These are phyloP conservation scores for Phasianus colchicus DNA, from an alignment of 2,113 vertebrate species.

Conservation along the genomic window DNA sequence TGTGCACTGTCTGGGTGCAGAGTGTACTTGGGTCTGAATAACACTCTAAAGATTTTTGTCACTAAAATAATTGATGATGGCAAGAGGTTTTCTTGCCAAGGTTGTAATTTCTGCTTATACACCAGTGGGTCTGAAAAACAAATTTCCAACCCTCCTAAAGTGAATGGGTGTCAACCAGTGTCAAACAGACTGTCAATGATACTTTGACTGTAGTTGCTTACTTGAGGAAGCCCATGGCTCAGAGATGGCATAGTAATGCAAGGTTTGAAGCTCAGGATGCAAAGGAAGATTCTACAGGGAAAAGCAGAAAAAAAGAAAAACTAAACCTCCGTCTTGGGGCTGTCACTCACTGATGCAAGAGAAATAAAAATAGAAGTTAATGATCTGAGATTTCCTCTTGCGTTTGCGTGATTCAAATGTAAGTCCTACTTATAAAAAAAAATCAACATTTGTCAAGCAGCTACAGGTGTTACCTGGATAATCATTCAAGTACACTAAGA, in stretches of 20 bases:
- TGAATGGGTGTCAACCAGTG: neutral
- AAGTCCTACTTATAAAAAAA: neutral
- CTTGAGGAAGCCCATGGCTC: neutral
- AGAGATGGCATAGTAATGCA: fast-evolving
- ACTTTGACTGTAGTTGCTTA: neutral
- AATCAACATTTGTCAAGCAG: neutral
- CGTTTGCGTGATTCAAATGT: neutral
- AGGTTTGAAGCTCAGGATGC: neutral
- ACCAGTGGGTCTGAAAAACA: neutral
- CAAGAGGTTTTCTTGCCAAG: slow-evolving; percentile 48
- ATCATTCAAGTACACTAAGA: neutral
- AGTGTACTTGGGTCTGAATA: slow-evolving; percentile 14
- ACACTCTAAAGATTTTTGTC: slow-evolving; percentile 21
- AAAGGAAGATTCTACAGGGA: neutral
- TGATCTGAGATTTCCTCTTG: neutral
- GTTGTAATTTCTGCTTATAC: neutral
- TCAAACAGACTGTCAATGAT: neutral
- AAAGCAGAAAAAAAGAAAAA: neutral
- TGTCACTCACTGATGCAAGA: neutral
- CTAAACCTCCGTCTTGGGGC: neutral
- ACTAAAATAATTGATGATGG: slow-evolving; percentile 47
- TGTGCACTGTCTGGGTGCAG: neutral
- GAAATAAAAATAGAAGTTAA: slow-evolving; percentile 32
- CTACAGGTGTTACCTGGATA: neutral
- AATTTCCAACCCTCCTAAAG: neutral